Evolutionary conservation across 1,140 invertebrate species (phyloP).

Genomic region (Hylaeus volcanicus): DNA sequence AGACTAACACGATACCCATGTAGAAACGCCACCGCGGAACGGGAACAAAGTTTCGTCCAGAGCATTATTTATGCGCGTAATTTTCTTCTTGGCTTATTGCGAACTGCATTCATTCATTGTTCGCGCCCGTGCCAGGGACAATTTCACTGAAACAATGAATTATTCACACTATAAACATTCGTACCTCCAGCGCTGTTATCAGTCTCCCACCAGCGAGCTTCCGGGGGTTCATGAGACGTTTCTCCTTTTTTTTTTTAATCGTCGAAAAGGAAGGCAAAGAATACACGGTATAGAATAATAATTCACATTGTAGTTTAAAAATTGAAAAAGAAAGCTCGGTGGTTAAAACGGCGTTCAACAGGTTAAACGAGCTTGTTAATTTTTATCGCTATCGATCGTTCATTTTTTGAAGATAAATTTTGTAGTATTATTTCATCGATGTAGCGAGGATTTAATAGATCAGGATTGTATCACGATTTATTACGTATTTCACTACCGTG

Average conservation of each 20-base stretch:
- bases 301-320: no score
- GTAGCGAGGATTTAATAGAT: no score
- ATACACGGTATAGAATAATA: no score
- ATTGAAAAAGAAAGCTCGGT: no score
- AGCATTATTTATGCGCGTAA: conserved; percentile 60
- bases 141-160: conserved; percentile 58
- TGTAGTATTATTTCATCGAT: no score
- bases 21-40: neutral
- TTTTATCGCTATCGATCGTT: no score
- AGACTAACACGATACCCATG: conserved; percentile 10
- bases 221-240: neutral
- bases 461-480: no score
- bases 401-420: no score
- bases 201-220: neutral
- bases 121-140: conserved; percentile 43
- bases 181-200: conserved; percentile 10
- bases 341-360: no score
- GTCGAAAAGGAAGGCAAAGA: neutral
- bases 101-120: conserved; percentile 62
- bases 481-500: no score
- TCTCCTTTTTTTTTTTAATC: neutral
- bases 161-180: conserved; percentile 51
- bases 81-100: conserved; percentile 62
- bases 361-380: no score
- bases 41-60: conserved; percentile 47